phyloP scores from a whole-genome alignment of 2,888 invertebrate species.

The Drosophila dives region DNA sequence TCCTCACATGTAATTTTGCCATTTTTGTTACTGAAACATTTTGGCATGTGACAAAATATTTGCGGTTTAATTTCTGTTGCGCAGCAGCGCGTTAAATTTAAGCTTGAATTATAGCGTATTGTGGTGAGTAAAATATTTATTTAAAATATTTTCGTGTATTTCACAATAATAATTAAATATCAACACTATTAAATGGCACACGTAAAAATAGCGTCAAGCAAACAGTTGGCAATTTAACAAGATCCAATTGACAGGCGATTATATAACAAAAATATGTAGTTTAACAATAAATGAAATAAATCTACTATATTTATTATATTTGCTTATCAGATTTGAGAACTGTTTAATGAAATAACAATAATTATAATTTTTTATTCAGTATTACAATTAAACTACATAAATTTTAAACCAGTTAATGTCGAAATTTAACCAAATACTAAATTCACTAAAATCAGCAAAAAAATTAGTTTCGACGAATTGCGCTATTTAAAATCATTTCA shows the following conservation, averaged over 20 bases:
- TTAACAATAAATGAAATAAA: slow-evolving; percentile 1
- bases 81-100: slow-evolving; percentile 38
- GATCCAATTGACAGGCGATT: slow-evolving; percentile 22
- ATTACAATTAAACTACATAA: neutral
- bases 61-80: slow-evolving; percentile 53
- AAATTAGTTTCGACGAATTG: neutral
- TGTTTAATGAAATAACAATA: neutral
- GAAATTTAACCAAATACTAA: neutral
- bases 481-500: slow-evolving; percentile 16
- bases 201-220: slow-evolving; percentile 23
- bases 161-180: slow-evolving; percentile 67
- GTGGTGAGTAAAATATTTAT: slow-evolving; percentile 57
- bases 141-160: slow-evolving; percentile 50
- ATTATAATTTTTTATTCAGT: neutral
- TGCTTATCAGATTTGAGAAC: neutral
- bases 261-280: neutral
- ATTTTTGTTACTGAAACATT: slow-evolving; percentile 3
- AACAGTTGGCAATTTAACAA: slow-evolving; percentile 23
- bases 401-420: neutral
- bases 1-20: neutral
- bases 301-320: neutral
- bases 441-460: neutral
- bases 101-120: slow-evolving; percentile 64
- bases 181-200: slow-evolving; percentile 64
- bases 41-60: slow-evolving; percentile 63